Evolutionary conservation across 2,888 invertebrate species (phyloP), one percentile per base, ranked within the genome.

Genomic region (Platycheirus albimanus): DNA sequence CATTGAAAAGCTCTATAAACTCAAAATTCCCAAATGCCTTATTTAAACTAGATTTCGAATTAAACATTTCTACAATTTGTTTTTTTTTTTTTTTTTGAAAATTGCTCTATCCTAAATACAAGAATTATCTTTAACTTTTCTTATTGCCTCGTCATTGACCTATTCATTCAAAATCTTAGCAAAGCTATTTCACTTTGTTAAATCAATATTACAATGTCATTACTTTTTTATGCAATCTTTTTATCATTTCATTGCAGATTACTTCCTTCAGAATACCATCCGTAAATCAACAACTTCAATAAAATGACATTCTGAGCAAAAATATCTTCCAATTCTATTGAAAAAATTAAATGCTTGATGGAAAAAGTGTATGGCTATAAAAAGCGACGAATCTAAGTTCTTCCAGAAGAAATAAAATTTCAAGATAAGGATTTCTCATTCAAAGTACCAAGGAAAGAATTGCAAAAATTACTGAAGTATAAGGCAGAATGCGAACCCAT

Each of bases 321-420:
- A 93, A 94, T 47, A 93, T 94, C 5, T 95, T 95, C 58, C 95
- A n/a, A n/a, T n/a, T n/a, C n/a, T n/a, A n/a, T n/a, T n/a, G n/a
- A n/a, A n/a, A n/a, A 98, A 88, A 95, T 96, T 86, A 94, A 95
- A 87, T 94, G 94, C 75, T 93, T 96, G 54, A n/a, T n/a, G n/a
- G n/a, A n/a, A n/a, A n/a, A n/a, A n/a, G n/a, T n/a, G n/a, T n/a
- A n/a, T n/a, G n/a, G n/a, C n/a, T n/a, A 95, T 88, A 97, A 96
- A 91, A 96, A 97, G 86, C 94, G 96, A 85, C 94, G 96, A 0
- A 97, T 97, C 88, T 97, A 96, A 93, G 96, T 96, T 1, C 93
- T 93, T 85, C 92, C 93, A 13, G 97, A 97, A 86, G 96, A 96
- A 85, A 92, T 95, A 0, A 95, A 95, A 91, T 93, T 96, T 64